phyloP scores from a whole-genome alignment of 23 tunicate genomes.

The Clavelina lepadiformis region DNA sequence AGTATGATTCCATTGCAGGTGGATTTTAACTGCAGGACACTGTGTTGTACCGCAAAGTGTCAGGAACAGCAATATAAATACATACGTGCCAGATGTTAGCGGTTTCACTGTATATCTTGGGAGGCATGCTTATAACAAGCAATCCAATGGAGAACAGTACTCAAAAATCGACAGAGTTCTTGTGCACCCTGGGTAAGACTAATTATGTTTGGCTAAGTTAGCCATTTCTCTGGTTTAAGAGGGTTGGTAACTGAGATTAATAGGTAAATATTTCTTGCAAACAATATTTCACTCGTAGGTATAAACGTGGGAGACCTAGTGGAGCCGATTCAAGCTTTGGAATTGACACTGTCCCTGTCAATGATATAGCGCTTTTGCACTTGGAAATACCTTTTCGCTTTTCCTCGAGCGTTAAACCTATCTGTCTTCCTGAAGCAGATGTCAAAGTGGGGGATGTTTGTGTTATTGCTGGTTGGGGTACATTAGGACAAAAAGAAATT shows the following conservation, averaged over 20 bases:
- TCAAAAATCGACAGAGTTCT: constrained; percentile 9
- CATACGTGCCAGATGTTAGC: constrained; percentile 9
- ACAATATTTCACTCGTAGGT: not conserved
- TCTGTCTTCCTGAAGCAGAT: constrained; percentile 54
- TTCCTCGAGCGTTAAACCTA: constrained; percentile 18
- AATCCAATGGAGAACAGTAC: not conserved
- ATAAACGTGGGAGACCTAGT: not conserved
- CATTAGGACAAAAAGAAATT: not conserved
- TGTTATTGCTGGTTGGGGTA: constrained; percentile 84
- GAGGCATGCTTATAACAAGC: not conserved
- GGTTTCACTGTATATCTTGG: constrained; percentile 3
- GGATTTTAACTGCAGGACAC: constrained; percentile 40
- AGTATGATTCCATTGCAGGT: not conserved
- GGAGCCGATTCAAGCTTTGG: constrained; percentile 16
- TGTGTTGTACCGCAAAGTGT: constrained; percentile 11
- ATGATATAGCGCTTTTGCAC: constrained; percentile 56
- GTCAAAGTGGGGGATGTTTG: constrained; percentile 46
- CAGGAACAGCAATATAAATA: not conserved
- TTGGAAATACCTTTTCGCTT: constrained; percentile 15
- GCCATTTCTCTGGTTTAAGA: not conserved
- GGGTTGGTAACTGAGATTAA: not conserved
- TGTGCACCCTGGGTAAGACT: constrained; percentile 26
- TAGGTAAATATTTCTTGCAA: no score
- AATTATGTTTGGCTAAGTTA: not conserved
- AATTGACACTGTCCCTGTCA: constrained; percentile 22